Base-by-base conservation (phyloP, 2,113 vertebrate genomes). In the Manacus vitellinus region DNA sequence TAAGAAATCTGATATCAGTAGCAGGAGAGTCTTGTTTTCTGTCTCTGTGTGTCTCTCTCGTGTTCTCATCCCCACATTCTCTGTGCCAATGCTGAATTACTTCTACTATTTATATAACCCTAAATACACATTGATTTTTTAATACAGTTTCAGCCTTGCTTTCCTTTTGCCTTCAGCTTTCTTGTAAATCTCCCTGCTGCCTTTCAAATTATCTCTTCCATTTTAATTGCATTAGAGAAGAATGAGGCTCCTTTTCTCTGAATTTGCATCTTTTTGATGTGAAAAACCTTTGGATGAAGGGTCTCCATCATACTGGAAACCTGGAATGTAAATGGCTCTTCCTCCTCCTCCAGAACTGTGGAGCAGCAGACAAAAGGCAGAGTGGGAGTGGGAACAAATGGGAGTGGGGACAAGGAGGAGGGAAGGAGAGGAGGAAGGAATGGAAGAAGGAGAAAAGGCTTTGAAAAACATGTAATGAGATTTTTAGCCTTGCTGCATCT, bases 211-310 rank as follows among this genome's bases (percentile, higher is more conserved):
- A 30, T 52, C 75, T 91, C 54, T 72, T 78, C 73, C n/a, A 7
- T 65, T 94, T 86, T 94, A 85, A 65, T 88, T 91, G 77, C 73
- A 5, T 73, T 54, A 61, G 1, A 7, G 77, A 37, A 75, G 74
- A 85, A 78, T 35, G 70, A 33, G 39, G 55, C 56, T 92, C 33
- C 63, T 80, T 84, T 54, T 54, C 55, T 63, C 56, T 22, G 16
- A 20, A 82, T 95, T 79, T 95, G 70, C 93, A 94, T 95, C 85
- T 82, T 92, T 93, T 88, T 95, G 91, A 89, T 88, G 66, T 85
- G 51, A 68, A 49, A 90, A 77, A 44, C 73, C 5, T 7, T n/a
- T 43, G 61, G 47, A 58, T 70, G 76, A 91, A 82, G 78, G 47
- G 54, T 78, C 85, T 78, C 67, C 71, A 11, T 95, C 65, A 3